These are phyloP conservation scores for Aphidius colemani DNA, from an alignment of 2,888 invertebrate genomes.

Conservation along the genomic window DNA sequence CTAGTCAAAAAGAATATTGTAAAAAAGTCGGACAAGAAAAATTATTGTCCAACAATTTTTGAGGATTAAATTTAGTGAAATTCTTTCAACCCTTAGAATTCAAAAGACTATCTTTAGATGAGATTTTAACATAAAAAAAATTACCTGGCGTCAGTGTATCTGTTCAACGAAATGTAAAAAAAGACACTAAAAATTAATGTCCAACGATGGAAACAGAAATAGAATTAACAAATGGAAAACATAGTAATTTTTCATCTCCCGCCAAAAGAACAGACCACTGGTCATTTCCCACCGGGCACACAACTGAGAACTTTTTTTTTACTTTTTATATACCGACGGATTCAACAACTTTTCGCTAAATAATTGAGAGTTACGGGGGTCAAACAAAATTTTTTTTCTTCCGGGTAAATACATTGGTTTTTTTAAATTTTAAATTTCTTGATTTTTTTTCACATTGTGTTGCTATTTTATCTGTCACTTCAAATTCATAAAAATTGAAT, in stretches of 20 bases:
- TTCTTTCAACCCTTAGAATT: conserved; percentile 33
- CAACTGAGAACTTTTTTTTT: conserved; percentile 4
- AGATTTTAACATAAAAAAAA: conserved; percentile 18
- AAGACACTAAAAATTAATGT: conserved; percentile 32
- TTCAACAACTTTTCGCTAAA: conserved; percentile 47
- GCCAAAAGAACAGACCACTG: conserved; percentile 31
- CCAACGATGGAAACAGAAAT: conserved; percentile 14
- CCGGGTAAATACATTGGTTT: background rate
- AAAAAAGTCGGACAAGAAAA: too few species aligned
- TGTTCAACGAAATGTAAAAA: conserved; percentile 35
- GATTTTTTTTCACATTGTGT: background rate
- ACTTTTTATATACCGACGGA: conserved; percentile 31
- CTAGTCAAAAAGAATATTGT: too few species aligned
- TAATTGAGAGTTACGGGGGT: conserved; percentile 44
- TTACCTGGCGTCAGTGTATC: conserved; percentile 35
- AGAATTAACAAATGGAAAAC: background rate
- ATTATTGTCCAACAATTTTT: background rate
- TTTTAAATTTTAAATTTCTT: conserved; percentile 7
- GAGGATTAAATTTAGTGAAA: conserved; percentile 20
- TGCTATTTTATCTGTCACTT: background rate
- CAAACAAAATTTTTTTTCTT: conserved; percentile 21
- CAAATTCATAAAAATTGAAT: too few species aligned
- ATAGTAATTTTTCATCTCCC: conserved; percentile 44
- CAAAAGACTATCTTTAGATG: conserved; percentile 51
- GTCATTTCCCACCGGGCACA: conserved; percentile 41